phyloP scores from a whole-genome alignment of 2,113 vertebrate species.

The Colinus virginianus region DNA sequence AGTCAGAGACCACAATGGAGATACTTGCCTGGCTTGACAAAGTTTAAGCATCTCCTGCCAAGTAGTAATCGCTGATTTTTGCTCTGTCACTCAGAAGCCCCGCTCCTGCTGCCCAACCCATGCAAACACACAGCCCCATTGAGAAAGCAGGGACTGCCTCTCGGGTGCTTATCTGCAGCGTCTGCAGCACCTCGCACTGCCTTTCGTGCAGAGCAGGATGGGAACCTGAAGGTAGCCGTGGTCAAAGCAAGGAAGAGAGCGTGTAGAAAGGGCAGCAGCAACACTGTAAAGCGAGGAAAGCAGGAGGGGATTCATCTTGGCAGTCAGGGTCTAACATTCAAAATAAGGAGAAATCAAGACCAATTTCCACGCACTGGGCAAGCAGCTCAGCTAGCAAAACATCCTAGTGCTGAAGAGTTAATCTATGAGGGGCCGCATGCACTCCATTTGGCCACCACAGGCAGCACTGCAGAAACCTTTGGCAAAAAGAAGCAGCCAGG shows the following conservation, averaged over 20 bases:
- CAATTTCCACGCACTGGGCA: not conserved
- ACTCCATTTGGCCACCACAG: not conserved
- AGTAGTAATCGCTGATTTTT: slow-evolving; percentile 21
- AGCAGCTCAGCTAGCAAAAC: not conserved
- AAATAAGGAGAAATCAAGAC: not conserved
- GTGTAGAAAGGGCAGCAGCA: slow-evolving; percentile 21
- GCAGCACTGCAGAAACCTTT: not conserved
- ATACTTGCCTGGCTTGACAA: slow-evolving; percentile 43
- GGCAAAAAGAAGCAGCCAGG: not conserved
- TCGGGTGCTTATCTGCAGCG: not conserved
- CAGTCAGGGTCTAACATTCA: not conserved
- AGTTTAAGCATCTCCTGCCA: slow-evolving; percentile 36
- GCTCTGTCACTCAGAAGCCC: slow-evolving; percentile 28
- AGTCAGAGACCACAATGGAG: slow-evolving; percentile 59
- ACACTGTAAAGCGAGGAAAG: not conserved
- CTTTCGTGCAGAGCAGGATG: not conserved
- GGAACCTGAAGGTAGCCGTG: not conserved
- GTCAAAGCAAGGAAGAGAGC: not conserved
- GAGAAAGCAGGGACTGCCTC: not conserved
- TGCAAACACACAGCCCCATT: not conserved
- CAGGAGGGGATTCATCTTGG: slow-evolving; percentile 33
- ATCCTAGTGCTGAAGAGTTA: not conserved
- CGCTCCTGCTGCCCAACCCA: not conserved
- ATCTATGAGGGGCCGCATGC: not conserved
- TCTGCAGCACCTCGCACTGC: not conserved